Evolutionary conservation across 2,888 invertebrate species (phyloP).

Genomic region (Phymatocera aterrima): DNA sequence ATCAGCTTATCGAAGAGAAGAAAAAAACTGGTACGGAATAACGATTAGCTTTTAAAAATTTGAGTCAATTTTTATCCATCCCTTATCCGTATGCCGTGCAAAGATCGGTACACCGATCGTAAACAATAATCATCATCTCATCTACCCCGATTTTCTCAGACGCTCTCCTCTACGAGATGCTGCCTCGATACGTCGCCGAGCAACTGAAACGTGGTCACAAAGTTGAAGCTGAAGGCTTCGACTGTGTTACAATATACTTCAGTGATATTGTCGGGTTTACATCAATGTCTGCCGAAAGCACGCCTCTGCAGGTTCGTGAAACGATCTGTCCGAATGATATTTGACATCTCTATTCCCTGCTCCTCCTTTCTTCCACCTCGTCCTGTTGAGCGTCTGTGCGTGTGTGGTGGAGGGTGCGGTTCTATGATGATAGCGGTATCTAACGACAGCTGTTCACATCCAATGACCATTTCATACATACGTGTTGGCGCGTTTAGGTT

Average conservation of each 20-base stretch:
- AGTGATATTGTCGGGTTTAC: slow-evolving; percentile 97
- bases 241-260: slow-evolving; percentile 95
- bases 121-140: background rate
- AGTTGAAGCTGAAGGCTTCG: slow-evolving; percentile 93
- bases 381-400: background rate
- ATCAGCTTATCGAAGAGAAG: slow-evolving; percentile 95
- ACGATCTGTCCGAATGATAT: background rate
- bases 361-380: too few species aligned
- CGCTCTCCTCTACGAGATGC: slow-evolving; percentile 90
- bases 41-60: background rate
- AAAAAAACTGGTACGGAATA: slow-evolving; percentile 89
- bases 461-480: slow-evolving; percentile 29
- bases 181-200: slow-evolving; percentile 93
- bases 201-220: slow-evolving; percentile 92
- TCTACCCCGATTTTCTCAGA: slow-evolving; percentile 77
- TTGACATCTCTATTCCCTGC: background rate
- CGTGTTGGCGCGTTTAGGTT: slow-evolving; percentile 77
- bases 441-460: slow-evolving; percentile 12
- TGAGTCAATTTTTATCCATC: background rate
- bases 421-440: slow-evolving; percentile 11
- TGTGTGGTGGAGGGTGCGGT: slow-evolving; percentile 2
- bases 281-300: slow-evolving; percentile 93
- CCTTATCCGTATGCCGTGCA: background rate
- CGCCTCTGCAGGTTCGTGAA: slow-evolving; percentile 84
- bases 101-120: background rate